Conservation (phyloP, 2,797 vertebrate genomes). For the Rhadinocentrus ornatus region DNA sequence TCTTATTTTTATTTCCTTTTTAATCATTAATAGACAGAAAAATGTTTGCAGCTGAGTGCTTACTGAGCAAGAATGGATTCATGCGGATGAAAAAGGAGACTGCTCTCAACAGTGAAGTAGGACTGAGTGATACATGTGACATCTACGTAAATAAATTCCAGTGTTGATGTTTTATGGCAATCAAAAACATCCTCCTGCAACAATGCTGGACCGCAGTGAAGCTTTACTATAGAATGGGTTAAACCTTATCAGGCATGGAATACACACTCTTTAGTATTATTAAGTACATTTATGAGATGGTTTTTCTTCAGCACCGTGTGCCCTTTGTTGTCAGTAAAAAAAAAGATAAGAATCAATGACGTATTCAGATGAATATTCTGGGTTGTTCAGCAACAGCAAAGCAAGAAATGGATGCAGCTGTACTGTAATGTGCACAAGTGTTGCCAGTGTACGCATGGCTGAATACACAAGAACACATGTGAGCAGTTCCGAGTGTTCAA, state of each 20-base stretch:
- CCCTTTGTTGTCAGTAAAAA: not conserved
- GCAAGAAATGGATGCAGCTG: slow-evolving; percentile 33
- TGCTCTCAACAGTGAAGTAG: not conserved
- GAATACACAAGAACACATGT: slow-evolving; percentile 36
- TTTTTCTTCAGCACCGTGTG: not conserved
- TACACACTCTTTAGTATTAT: not conserved
- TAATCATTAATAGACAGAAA: not conserved
- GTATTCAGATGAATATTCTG: not conserved
- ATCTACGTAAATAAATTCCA: not conserved
- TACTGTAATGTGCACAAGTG: slow-evolving; percentile 19
- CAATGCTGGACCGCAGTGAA: not conserved
- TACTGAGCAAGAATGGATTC: not conserved
- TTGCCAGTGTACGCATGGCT: slow-evolving; percentile 25
- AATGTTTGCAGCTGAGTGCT: not conserved
- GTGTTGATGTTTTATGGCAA: not conserved
- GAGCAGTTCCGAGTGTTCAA: slow-evolving; percentile 35
- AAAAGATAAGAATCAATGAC: not conserved
- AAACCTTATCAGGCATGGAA: not conserved
- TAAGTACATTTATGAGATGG: not conserved
- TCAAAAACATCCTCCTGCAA: not conserved
- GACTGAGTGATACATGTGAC: not conserved
- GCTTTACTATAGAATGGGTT: not conserved
- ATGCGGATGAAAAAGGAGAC: not conserved
- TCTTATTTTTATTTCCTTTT: not conserved
- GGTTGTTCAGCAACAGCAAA: not conserved